Base-by-base conservation (phyloP, 2,888 invertebrate species). In the Pristionchus maxplancki region DNA sequence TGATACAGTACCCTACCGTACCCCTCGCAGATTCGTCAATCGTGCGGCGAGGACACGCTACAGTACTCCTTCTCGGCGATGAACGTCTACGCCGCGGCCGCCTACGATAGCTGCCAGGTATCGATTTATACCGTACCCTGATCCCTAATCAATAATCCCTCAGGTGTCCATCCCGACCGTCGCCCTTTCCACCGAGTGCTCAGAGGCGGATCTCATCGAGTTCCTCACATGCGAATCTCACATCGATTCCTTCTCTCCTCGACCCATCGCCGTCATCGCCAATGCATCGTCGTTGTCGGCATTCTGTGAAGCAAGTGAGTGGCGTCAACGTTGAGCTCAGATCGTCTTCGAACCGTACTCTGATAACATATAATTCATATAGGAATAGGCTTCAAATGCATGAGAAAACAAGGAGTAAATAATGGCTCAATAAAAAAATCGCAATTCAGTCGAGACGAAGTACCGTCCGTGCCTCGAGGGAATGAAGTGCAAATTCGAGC, bases 171-270 rank as follows among this genome's bases (percentile, higher is more conserved):
- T 89, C 24, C 91, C 91, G 11, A 85, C 91, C 48, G 91, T 91
- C 28, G 62, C 89, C 40, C 88, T 91, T 48, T 89, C 89, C 34
- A 90, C 92, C 5, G 92, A 91, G n/a, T 93, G 93, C 88, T 89
- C 90, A 64, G 93, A 93, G 78, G 89, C 90, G 1, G 92, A 93
- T 78, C 90, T 94, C 44, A 90, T 93, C 64, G 90, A 90, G n/a
- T 92, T 89, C 89, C 90, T 93, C 53, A 91, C 91, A 71, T 94
- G 94, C 88, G 94, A 94, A 87, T 89, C 91, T 6, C 89, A 90
- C 58, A 67, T 94, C 34, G 94, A 94, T 88, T 89, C 90, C 20
- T 94, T 91, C 90, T 91, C 90, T 24, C 93, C 93, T 89, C 90
- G 92, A 20, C 94, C 94, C 24, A 90, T 94, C 31, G 89, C 93